These are phyloP conservation scores for Drosophila prostipennis DNA, from an alignment of 2,888 invertebrate genomes.

Conservation along the genomic window DNA sequence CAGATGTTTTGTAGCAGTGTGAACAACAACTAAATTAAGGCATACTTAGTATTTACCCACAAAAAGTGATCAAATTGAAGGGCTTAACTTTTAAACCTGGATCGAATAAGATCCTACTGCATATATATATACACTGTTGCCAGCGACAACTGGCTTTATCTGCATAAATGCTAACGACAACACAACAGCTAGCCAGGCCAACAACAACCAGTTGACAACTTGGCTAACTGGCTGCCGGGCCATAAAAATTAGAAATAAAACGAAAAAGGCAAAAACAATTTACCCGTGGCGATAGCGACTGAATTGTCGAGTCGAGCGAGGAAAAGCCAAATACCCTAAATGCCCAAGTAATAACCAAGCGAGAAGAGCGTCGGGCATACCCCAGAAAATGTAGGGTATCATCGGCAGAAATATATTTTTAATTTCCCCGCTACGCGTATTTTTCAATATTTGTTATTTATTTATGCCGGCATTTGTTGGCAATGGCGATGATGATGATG, in stretches of 20 bases:
- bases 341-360: not conserved
- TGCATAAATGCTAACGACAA: conserved; percentile 42
- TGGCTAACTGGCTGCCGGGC: conserved; percentile 71
- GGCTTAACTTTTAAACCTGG: no score
- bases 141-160: conserved; percentile 42
- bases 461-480: conserved; percentile 39
- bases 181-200: conserved; percentile 23
- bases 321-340: conserved; percentile 16
- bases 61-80: no score
- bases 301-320: not conserved
- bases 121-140: conserved; percentile 3
- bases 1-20: no score
- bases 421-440: conserved; percentile 47
- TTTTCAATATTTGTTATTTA: conserved; percentile 60
- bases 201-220: conserved; percentile 65
- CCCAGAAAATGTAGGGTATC: conserved; percentile 15
- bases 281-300: conserved; percentile 1
- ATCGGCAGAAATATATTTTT: conserved; percentile 32
- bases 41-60: no score
- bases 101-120: not conserved
- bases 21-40: no score
- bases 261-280: conserved; percentile 32
- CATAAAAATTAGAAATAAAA: conserved; percentile 32
- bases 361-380: not conserved
- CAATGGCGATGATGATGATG: conserved; percentile 59